Evolutionary conservation across 1,140 invertebrate species (phyloP).

Genomic region (Caenorhabditis brenneri): DNA sequence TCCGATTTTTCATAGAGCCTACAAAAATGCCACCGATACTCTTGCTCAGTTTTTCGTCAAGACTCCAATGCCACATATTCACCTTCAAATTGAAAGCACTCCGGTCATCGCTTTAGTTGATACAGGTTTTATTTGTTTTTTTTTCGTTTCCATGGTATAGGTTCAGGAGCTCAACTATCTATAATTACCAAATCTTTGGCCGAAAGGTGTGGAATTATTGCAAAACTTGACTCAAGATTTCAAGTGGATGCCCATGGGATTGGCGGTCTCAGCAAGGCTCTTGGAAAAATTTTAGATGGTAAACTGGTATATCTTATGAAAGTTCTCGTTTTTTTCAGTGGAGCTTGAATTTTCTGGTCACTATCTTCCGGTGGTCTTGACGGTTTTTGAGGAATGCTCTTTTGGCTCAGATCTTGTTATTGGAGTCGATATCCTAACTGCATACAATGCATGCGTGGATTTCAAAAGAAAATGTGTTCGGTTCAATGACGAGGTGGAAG

Average conservation of each 20-base stretch:
- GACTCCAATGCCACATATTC: background rate
- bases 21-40: constrained; percentile 5
- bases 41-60: background rate
- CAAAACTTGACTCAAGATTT: background rate
- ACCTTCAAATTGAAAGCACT: background rate
- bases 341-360: background rate
- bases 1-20: background rate
- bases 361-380: background rate
- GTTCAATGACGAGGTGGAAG: background rate
- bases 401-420: background rate
- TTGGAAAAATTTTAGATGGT: background rate
- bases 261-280: background rate
- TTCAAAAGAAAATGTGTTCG: background rate
- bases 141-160: background rate
- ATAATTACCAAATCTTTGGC: background rate
- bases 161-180: background rate
- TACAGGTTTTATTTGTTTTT: background rate
- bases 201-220: background rate
- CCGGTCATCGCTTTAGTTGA: background rate
- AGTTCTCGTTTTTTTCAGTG: background rate
- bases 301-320: background rate
- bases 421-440: background rate
- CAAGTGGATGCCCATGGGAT: constrained; percentile 14
- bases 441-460: background rate
- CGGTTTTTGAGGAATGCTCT: background rate